Base-by-base conservation (phyloP, 2,888 invertebrate species). In the Megalurothrips usitatus region DNA sequence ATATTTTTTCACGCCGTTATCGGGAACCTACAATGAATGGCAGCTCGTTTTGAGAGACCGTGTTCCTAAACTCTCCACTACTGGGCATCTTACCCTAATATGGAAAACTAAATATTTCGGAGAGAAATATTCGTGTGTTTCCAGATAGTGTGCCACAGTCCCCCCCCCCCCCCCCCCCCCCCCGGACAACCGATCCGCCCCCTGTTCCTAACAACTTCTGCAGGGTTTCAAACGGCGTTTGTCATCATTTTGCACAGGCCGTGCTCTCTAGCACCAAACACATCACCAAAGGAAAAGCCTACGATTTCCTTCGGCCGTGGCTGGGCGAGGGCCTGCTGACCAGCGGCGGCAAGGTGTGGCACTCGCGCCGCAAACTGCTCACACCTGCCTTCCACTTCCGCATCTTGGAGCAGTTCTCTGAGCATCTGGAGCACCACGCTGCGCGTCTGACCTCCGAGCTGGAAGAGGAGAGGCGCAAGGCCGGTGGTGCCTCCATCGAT, bases 181-280 rank as follows among this genome's bases (percentile, higher is more conserved):
- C n/a, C n/a, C n/a, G n/a, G n/a, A n/a, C n/a, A n/a, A n/a, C n/a
- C n/a, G n/a, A n/a, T n/a, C n/a, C n/a, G n/a, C n/a, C n/a, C n/a
- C n/a, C n/a, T n/a, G n/a, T n/a, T n/a, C n/a, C n/a, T n/a, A n/a
- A n/a, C n/a, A n/a, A n/a, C n/a, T n/a, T n/a, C n/a, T n/a, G n/a
- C n/a, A n/a, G n/a, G n/a, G n/a, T n/a, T n/a, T n/a, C n/a, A n/a
- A n/a, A n/a, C n/a, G n/a, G n/a, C n/a, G n/a, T n/a, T n/a, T n/a
- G n/a, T n/a, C n/a, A n/a, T n/a, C n/a, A n/a, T n/a, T 43, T 43
- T 43, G 34, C 34, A 43, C 68, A 68, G 68, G 68, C 26, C 10
- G 68, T 75, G 26, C 68, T 75, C 23, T 75, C 68, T 26, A 75
- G 68, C 68, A 75, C 23, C 26, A 75, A 75, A 26, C 68, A 75